Evolutionary conservation across 2,888 invertebrate species (phyloP).

Genomic region (Lycaena phlaeas): DNA sequence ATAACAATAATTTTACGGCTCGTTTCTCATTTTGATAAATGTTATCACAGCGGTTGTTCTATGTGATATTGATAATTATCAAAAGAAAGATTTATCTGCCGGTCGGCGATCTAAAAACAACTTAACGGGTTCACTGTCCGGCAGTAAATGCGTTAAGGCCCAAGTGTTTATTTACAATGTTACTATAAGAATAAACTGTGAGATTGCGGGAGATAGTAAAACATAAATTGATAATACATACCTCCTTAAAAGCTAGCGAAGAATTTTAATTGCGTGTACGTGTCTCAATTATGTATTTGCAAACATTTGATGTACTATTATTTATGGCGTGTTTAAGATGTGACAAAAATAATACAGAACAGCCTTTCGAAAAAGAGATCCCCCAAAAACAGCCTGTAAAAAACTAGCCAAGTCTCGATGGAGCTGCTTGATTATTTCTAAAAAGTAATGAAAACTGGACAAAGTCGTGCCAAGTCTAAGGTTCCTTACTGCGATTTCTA

Average conservation of each 20-base stretch:
- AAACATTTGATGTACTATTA: too few species aligned
- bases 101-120: conserved; percentile 48
- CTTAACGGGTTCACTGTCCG: conserved; percentile 62
- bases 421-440: too few species aligned
- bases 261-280: background rate
- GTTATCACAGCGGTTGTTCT: background rate
- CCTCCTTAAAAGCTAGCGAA: background rate
- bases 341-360: too few species aligned
- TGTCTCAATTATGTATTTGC: too few species aligned
- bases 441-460: too few species aligned
- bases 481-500: too few species aligned
- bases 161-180: conserved; percentile 27
- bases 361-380: too few species aligned
- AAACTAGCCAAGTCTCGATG: too few species aligned
- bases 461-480: too few species aligned
- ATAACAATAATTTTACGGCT: background rate
- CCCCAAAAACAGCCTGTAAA: too few species aligned
- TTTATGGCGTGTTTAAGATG: too few species aligned
- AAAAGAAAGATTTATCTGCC: conserved; percentile 14
- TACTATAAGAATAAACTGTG: conserved; percentile 23
- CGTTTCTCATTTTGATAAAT: conserved; percentile 2
- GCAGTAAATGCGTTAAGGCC: conserved; percentile 26
- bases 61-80: conserved; percentile 2
- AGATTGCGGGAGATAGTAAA: conserved; percentile 15
- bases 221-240: conserved; percentile 10